These are phyloP conservation scores for Nephrotoma guestfalica DNA, from an alignment of 2,888 invertebrate genomes.

Conservation along the genomic window DNA sequence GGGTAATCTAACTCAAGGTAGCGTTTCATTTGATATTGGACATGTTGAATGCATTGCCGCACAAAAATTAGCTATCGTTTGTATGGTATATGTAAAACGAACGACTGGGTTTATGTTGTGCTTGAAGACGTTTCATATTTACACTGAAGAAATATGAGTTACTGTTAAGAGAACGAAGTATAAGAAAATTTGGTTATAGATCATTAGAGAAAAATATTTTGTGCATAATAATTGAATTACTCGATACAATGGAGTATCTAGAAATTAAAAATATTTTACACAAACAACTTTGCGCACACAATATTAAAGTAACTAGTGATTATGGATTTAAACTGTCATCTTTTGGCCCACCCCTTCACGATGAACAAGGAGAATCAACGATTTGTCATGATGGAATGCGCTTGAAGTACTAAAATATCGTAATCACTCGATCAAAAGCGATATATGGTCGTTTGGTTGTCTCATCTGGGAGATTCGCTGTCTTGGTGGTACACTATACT, in stretches of 20 bases:
- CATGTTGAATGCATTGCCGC: slow-evolving; percentile 50
- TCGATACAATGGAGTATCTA: slow-evolving; percentile 56
- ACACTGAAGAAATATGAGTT: slow-evolving; percentile 57
- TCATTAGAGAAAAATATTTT: slow-evolving; percentile 48
- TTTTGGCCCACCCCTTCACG: slow-evolving; percentile 57
- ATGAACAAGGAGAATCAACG: slow-evolving; percentile 48
- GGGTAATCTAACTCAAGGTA: slow-evolving; percentile 43
- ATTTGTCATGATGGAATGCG: slow-evolving; percentile 66
- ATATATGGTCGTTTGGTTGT: slow-evolving; percentile 73
- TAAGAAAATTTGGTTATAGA: slow-evolving; percentile 23
- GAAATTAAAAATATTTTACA: slow-evolving; percentile 54
- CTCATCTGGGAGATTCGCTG: slow-evolving; percentile 71
- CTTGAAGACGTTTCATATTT: slow-evolving; percentile 51
- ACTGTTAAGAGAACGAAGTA: slow-evolving; percentile 33
- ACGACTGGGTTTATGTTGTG: slow-evolving; percentile 57
- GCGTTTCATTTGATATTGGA: slow-evolving; percentile 49
- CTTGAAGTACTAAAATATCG: slow-evolving; percentile 59
- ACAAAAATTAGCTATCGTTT: slow-evolving; percentile 58
- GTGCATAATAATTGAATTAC: slow-evolving; percentile 49
- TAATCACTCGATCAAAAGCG: slow-evolving; percentile 53
- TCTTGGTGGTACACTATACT: slow-evolving; percentile 63
- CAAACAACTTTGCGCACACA: slow-evolving; percentile 56
- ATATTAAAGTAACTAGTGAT: slow-evolving; percentile 48
- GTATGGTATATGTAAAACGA: slow-evolving; percentile 65
- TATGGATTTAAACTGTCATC: slow-evolving; percentile 58